Evolutionary conservation across 2,888 invertebrate genomes (phyloP).

Genomic region (Isoperla grammatica): DNA sequence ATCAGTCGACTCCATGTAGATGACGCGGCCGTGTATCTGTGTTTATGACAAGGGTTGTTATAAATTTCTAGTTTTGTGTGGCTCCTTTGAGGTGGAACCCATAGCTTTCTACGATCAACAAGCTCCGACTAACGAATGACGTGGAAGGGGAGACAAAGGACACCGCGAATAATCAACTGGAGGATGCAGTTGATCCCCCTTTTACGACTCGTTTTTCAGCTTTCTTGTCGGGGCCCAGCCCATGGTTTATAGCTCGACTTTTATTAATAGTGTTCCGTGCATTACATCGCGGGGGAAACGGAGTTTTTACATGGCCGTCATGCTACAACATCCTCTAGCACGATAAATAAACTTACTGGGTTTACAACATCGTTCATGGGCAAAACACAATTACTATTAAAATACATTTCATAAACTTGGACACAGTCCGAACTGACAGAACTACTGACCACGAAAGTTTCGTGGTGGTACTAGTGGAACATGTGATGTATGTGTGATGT

Average conservation of each 20-base stretch:
- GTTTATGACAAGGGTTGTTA: conserved; percentile 15
- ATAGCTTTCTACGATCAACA: conserved; percentile 3
- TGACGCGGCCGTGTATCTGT: background rate
- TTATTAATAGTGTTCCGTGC: conserved; percentile 14
- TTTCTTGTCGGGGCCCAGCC: background rate
- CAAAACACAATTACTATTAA: background rate
- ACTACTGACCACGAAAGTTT: too few species aligned
- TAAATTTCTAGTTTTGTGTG: conserved; percentile 9
- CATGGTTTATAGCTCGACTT: conserved; percentile 6
- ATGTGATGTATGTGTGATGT: too few species aligned
- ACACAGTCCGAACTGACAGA: too few species aligned
- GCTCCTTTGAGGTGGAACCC: conserved; percentile 15
- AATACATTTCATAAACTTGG: background rate
- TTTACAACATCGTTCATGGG: conserved; percentile 11
- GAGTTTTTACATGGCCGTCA: conserved; percentile 4
- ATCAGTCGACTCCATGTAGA: conserved; percentile 1
- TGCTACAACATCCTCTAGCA: conserved; percentile 1
- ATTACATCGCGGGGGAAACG: conserved; percentile 7
- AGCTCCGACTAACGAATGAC: background rate
- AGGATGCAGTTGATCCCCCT: background rate
- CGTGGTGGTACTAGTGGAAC: too few species aligned
- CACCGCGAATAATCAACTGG: conserved; percentile 12
- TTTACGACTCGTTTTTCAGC: background rate
- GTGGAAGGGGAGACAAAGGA: conserved; percentile 7
- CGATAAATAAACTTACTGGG: conserved; percentile 1